These are phyloP conservation scores for Premnoplex brunnescens DNA, from an alignment of 2,797 vertebrate species.

Conservation along the genomic window DNA sequence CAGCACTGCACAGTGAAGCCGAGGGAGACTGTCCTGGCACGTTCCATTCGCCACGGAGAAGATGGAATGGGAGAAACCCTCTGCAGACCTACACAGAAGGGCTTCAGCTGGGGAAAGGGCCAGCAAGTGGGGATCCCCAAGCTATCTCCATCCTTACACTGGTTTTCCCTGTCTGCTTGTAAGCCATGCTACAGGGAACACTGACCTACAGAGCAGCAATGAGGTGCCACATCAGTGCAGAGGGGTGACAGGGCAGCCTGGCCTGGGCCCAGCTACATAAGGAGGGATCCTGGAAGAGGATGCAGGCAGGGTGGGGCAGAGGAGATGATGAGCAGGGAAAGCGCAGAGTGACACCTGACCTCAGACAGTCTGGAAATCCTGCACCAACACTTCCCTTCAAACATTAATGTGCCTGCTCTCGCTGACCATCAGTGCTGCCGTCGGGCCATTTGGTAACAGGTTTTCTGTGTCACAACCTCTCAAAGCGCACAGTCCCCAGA, in stretches of 20 bases:
- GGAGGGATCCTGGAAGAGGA: not conserved
- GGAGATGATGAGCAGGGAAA: not conserved
- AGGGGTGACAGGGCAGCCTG: not conserved
- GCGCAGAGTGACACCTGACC: not conserved
- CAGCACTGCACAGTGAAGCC: not conserved
- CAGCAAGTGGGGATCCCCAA: not conserved
- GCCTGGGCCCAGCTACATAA: not conserved
- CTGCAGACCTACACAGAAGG: not conserved
- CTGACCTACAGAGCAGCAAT: rapidly evolving
- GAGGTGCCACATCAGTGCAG: rapidly evolving
- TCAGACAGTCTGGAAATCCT: not conserved
- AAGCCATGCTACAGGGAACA: not conserved
- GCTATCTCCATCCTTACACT: not conserved
- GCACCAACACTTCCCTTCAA: not conserved
- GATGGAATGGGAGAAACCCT: not conserved
- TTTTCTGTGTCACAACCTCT: not conserved
- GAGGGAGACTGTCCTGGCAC: not conserved
- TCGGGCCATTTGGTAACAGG: not conserved
- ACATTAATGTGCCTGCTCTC: not conserved
- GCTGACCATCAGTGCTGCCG: not conserved
- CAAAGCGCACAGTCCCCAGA: not conserved
- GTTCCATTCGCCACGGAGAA: not conserved
- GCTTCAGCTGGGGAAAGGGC: not conserved
- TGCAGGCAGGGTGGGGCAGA: not conserved
- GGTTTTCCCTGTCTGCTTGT: not conserved